These are phyloP conservation scores for Osmerus mordax DNA, from an alignment of 2,113 vertebrate genomes.

Conservation along the genomic window DNA sequence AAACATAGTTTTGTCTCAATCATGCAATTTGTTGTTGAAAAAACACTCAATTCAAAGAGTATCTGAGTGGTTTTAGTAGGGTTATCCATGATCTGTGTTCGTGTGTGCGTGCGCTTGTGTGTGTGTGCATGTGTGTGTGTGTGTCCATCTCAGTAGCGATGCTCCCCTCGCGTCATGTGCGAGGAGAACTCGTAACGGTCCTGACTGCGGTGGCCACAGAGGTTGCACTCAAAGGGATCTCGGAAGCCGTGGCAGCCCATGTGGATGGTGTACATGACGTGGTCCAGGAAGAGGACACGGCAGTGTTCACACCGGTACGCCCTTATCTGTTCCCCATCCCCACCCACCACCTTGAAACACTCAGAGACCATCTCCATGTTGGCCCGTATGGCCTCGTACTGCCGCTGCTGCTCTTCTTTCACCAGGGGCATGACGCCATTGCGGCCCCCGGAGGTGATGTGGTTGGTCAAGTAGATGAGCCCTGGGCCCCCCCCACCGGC, in stretches of 20 bases:
- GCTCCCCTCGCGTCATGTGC: slow-evolving; percentile 97
- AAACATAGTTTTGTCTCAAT: slow-evolving; percentile 31
- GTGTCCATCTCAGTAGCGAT: slow-evolving; percentile 74
- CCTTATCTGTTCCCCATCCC: slow-evolving; percentile 85
- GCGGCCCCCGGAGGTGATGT: slow-evolving; percentile 82
- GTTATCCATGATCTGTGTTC: slow-evolving; percentile 2
- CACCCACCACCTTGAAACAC: slow-evolving; percentile 85
- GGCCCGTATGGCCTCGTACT: slow-evolving; percentile 82
- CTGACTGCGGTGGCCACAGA: slow-evolving; percentile 95
- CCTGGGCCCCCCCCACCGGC: slow-evolving; percentile 62
- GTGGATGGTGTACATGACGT: slow-evolving; percentile 99
- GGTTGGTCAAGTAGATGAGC: slow-evolving; percentile 96
- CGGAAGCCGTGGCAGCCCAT: slow-evolving; percentile 99
- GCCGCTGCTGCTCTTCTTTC: slow-evolving; percentile 88
- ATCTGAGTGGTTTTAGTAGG: slow-evolving; percentile 43
- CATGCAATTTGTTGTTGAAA: slow-evolving; percentile 62
- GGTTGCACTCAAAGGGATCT: slow-evolving; percentile 97
- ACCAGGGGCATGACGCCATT: slow-evolving; percentile 86
- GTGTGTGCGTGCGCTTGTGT: slow-evolving; percentile 16
- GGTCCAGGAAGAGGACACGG: slow-evolving; percentile 94
- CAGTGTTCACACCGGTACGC: slow-evolving; percentile 94
- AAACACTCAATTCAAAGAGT: slow-evolving; percentile 34
- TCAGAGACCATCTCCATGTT: slow-evolving; percentile 77
- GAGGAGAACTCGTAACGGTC: slow-evolving; percentile 98
- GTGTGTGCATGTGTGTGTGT: slow-evolving; percentile 19